Percentiles rank a stretch among this genome's conserved stretches.
Conservation (phyloP, 2,113 vertebrate species). For the Hemicordylus capensis region DNA sequence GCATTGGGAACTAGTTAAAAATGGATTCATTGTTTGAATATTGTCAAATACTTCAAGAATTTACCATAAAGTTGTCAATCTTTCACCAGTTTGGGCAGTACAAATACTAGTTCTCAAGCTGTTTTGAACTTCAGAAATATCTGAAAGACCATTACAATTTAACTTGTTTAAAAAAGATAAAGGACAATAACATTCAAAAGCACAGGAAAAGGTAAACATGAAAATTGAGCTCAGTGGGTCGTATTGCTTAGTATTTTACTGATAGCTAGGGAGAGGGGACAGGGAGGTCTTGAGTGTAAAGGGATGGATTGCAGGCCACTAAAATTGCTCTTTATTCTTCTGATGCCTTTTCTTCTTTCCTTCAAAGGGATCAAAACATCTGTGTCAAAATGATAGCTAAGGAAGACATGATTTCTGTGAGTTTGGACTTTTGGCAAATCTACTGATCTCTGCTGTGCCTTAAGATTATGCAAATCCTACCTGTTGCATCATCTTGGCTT, state of each 20-base stretch:
- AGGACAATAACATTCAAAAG: neutral
- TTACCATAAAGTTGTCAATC: neutral
- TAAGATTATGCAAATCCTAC: neutral
- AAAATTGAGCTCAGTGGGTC: neutral
- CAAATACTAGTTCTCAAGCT: neutral
- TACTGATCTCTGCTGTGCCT: neutral
- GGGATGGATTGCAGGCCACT: neutral
- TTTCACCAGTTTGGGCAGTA: neutral
- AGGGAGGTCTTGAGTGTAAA: neutral
- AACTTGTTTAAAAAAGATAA: neutral
- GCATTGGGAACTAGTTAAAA: neutral
- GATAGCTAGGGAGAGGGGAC: neutral
- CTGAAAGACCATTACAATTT: neutral
- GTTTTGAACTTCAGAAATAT: neutral
- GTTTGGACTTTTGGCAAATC: neutral
- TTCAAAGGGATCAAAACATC: constrained; percentile 87
- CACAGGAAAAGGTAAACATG: neutral
- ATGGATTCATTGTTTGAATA: neutral
- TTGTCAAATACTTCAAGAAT: neutral
- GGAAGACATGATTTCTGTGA: constrained; percentile 59
- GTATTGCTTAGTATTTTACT: neutral
- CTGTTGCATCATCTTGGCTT: neutral
- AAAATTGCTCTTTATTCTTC: neutral
- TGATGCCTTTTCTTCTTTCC: constrained; percentile 3
- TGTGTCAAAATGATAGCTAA: constrained; percentile 87